These are phyloP conservation scores for Alloscopus bannaensis DNA, from an alignment of 2,888 invertebrate genomes.

Conservation along the genomic window DNA sequence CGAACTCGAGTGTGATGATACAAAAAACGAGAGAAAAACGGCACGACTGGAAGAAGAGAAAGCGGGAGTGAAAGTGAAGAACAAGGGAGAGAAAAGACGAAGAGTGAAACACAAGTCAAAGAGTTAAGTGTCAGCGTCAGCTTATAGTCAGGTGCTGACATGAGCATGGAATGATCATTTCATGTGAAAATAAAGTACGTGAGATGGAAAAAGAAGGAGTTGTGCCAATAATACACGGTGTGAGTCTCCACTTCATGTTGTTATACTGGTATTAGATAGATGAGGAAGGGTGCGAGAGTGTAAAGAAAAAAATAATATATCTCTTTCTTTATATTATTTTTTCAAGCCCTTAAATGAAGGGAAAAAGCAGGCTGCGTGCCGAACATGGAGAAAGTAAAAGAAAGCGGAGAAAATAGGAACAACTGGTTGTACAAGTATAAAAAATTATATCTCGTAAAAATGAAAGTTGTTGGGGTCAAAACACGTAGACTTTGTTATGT, in stretches of 20 bases:
- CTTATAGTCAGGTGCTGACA: constrained; percentile 61
- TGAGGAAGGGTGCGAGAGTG: constrained; percentile 8
- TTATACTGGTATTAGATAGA: background rate
- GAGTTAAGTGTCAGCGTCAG: constrained; percentile 58
- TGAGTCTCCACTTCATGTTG: background rate
- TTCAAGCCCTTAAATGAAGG: too few species aligned
- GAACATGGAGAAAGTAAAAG: too few species aligned
- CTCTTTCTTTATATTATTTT: too few species aligned
- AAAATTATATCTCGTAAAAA: too few species aligned
- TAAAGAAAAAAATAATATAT: constrained; percentile 21
- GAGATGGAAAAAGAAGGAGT: constrained; percentile 24
- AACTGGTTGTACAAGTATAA: too few species aligned
- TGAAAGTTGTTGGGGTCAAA: too few species aligned
- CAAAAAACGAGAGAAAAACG: constrained; percentile 29
- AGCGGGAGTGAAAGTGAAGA: background rate
- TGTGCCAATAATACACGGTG: constrained; percentile 9
- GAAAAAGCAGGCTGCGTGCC: too few species aligned
- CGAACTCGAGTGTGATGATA: constrained; percentile 60
- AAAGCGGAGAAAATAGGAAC: too few species aligned
- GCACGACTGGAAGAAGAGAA: constrained; percentile 15
- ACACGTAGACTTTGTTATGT: too few species aligned
- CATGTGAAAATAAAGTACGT: constrained; percentile 57
- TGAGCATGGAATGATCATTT: constrained; percentile 50
- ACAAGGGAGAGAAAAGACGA: constrained; percentile 15
- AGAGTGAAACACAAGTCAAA: constrained; percentile 53